Conservation (phyloP, 2,888 invertebrate genomes). For the Tinea semifulvella region DNA sequence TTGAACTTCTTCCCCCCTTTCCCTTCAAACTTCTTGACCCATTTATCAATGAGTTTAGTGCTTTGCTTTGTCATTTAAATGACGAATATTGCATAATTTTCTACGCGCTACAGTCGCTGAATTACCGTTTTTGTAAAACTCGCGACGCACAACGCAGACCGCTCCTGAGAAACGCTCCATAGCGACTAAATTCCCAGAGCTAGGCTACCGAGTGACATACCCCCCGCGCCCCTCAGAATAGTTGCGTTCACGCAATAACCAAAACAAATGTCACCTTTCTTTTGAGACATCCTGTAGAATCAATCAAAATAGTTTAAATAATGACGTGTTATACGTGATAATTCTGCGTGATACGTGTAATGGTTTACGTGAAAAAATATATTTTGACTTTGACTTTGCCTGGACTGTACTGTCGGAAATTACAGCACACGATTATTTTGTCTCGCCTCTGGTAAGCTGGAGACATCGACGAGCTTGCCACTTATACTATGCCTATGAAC, state of each 20-base stretch:
- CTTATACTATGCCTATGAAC: no score
- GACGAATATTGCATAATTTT: slow-evolving; percentile 20
- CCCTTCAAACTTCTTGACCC: slow-evolving; percentile 20
- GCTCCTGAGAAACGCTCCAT: no score
- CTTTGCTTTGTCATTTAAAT: slow-evolving; percentile 17
- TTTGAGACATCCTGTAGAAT: slow-evolving; percentile 16
- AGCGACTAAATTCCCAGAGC: no score
- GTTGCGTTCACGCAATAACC: slow-evolving; percentile 18
- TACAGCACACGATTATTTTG: no score
- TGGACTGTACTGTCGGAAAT: no score
- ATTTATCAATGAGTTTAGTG: slow-evolving; percentile 16
- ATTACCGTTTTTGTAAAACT: slow-evolving; percentile 23
- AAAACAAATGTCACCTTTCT: slow-evolving; percentile 17
- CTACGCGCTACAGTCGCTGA: slow-evolving; percentile 21
- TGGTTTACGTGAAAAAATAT: no score
- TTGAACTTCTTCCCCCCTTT: slow-evolving; percentile 20
- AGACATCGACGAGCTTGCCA: no score
- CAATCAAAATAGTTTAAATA: no score
- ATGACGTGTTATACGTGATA: no score
- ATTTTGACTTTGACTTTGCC: no score
- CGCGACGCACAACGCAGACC: slow-evolving; percentile 21
- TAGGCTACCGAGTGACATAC: slow-evolving; percentile 17
- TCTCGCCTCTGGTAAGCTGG: no score
- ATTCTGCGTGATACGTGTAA: no score
- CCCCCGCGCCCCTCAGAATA: slow-evolving; percentile 14